These are phyloP conservation scores for Dromius quadrimaculatus DNA, from an alignment of 2,888 invertebrate genomes.

Conservation along the genomic window DNA sequence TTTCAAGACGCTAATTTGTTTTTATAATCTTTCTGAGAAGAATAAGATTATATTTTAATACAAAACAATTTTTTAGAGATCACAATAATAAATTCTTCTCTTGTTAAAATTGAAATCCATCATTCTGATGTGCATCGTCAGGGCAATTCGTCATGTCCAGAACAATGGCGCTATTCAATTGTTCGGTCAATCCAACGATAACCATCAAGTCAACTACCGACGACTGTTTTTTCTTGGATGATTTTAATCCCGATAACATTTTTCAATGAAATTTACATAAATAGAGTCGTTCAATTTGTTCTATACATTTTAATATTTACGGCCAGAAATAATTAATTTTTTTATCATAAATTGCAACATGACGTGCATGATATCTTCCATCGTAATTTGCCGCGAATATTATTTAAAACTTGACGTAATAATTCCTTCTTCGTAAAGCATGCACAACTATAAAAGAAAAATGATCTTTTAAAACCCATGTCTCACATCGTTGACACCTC, in stretches of 20 bases:
- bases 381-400: too few species aligned
- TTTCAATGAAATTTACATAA: constrained; percentile 21
- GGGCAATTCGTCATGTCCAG: constrained; percentile 30
- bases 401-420: background rate
- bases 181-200: constrained; percentile 28
- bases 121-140: constrained; percentile 19
- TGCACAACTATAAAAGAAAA: too few species aligned
- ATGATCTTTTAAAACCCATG: too few species aligned
- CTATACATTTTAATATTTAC: constrained; percentile 4
- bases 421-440: too few species aligned
- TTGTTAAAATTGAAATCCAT: too few species aligned
- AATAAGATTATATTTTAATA: too few species aligned
- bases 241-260: too few species aligned
- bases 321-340: background rate
- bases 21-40: too few species aligned
- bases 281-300: background rate
- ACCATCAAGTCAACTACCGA: constrained; percentile 29
- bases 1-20: too few species aligned
- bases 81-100: too few species aligned
- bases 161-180: constrained; percentile 19
- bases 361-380: constrained; percentile 19
- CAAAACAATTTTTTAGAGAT: too few species aligned
- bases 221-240: constrained; percentile 7
- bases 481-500: too few species aligned
- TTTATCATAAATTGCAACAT: constrained; percentile 17